Conservation (phyloP, 2,113 vertebrate species). For the Corythornis madagascariensis region DNA sequence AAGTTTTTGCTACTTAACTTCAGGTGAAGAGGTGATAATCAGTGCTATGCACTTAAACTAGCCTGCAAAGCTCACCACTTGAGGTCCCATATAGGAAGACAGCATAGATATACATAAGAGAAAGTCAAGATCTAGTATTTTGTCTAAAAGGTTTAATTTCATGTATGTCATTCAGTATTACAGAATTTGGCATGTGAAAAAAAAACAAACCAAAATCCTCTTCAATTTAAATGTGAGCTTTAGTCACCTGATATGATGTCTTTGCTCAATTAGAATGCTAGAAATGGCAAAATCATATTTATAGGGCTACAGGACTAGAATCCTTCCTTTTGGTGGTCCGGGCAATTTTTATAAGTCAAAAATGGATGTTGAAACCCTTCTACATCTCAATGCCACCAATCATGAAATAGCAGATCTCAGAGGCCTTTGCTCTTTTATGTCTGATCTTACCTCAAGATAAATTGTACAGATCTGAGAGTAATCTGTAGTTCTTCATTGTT, state of each 20-base stretch:
- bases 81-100: neutral
- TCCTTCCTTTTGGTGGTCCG: neutral
- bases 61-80: neutral
- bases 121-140: neutral
- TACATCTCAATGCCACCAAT: neutral
- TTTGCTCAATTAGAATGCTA: neutral
- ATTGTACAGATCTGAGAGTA: neutral
- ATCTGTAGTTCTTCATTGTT: neutral
- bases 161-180: neutral
- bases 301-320: neutral
- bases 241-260: neutral
- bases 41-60: neutral
- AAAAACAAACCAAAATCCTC: neutral
- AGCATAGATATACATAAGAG: neutral
- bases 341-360: neutral
- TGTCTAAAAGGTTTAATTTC: neutral
- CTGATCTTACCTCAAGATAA: neutral
- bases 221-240: neutral
- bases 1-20: neutral
- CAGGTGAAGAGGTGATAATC: neutral
- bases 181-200: neutral
- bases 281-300: neutral
- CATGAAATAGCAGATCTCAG: neutral
- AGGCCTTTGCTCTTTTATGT: neutral
- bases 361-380: neutral